phyloP scores from a whole-genome alignment of 1,140 invertebrate species.

The Zophobas atratus region DNA sequence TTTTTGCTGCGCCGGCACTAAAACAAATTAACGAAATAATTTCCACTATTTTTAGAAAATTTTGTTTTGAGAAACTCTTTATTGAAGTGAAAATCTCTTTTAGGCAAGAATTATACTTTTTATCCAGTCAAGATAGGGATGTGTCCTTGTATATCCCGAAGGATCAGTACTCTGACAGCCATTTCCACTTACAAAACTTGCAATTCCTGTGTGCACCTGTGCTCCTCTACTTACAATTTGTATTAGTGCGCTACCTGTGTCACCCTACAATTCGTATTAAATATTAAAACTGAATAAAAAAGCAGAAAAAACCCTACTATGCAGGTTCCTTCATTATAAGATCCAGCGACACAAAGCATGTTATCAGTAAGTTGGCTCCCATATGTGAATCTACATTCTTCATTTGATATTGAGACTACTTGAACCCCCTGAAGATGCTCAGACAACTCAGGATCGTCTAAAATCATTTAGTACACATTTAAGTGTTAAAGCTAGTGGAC shows the following conservation, averaged over 20 bases:
- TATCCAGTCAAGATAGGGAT: neutral
- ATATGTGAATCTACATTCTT: neutral
- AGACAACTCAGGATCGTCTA: conserved; percentile 1
- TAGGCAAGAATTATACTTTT: neutral
- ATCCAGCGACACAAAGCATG: conserved; percentile 20
- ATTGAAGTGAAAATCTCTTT: neutral
- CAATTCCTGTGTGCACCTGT: neutral
- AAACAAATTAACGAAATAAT: no score
- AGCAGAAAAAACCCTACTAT: neutral
- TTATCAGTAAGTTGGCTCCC: conserved; percentile 13
- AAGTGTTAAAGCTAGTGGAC: conserved; percentile 1
- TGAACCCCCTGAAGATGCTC: neutral
- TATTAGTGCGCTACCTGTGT: conserved; percentile 10
- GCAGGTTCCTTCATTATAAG: conserved; percentile 18
- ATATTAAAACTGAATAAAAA: no score
- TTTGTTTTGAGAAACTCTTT: no score
- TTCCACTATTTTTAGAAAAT: no score
- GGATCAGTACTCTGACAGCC: neutral
- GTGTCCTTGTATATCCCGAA: neutral
- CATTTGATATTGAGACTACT: conserved; percentile 10
- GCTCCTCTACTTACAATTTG: neutral
- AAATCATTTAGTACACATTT: neutral
- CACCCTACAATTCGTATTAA: neutral
- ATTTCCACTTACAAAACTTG: neutral
- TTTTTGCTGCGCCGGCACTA: no score